These are phyloP conservation scores for Anser cygnoides DNA, from an alignment of 2,113 vertebrate genomes.

Conservation along the genomic window DNA sequence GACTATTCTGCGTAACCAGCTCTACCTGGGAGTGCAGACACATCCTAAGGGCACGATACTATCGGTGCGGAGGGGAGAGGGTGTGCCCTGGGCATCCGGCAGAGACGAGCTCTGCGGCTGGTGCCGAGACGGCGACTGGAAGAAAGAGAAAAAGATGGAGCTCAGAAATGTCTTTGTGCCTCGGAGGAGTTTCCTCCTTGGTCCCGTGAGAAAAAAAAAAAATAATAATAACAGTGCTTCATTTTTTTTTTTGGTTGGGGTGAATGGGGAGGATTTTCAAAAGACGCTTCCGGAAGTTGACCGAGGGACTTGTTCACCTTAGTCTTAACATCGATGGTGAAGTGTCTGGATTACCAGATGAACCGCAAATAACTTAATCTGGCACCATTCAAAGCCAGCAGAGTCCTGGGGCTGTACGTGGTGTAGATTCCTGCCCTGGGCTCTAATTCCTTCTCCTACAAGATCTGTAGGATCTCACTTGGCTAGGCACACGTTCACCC, in stretches of 20 bases:
- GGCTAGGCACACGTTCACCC: neutral
- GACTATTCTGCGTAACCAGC: conserved; percentile 15
- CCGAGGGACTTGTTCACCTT: neutral
- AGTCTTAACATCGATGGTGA: neutral
- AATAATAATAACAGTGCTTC: neutral
- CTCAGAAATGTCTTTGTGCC: neutral
- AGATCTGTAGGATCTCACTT: neutral
- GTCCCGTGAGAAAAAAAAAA: neutral
- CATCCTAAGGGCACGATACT: conserved; percentile 33
- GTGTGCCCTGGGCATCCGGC: neutral
- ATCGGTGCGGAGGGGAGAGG: neutral
- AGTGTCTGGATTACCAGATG: neutral
- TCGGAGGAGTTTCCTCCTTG: neutral
- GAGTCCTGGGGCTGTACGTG: neutral
- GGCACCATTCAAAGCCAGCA: neutral
- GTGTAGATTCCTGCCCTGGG: neutral
- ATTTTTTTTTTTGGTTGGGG: neutral
- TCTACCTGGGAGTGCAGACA: conserved; percentile 14
- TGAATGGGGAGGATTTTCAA: neutral
- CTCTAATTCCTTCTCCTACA: neutral
- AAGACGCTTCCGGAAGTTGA: neutral
- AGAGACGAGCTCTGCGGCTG: neutral
- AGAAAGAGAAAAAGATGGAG: neutral
- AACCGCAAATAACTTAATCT: neutral
- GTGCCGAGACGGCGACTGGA: neutral